These are phyloP conservation scores for Aptenodytes patagonicus DNA, from an alignment of 2,113 vertebrate species.

Conservation along the genomic window DNA sequence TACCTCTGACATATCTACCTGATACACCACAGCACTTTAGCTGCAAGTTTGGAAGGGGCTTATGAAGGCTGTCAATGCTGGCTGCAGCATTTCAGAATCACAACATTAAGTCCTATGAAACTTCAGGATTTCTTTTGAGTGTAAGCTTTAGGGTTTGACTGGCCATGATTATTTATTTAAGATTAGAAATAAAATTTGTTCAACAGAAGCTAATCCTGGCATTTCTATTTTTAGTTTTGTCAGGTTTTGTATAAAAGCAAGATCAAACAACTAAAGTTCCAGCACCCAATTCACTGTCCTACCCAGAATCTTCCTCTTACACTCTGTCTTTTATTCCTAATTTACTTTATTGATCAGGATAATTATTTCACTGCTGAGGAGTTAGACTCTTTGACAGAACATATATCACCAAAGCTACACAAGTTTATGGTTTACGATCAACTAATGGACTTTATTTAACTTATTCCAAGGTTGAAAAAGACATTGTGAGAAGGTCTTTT, in stretches of 20 bases:
- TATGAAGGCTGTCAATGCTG: rapidly evolving
- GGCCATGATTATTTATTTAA: background rate
- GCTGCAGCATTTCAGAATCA: background rate
- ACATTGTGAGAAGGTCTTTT: slow-evolving; percentile 32
- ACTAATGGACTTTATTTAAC: slow-evolving; percentile 39
- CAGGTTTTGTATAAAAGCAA: background rate
- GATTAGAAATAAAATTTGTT: background rate
- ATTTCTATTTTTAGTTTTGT: background rate
- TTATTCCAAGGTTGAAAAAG: slow-evolving; percentile 62
- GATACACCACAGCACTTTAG: background rate
- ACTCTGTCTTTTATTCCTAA: background rate
- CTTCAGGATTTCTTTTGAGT: background rate
- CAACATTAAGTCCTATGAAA: background rate
- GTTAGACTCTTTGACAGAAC: slow-evolving; percentile 30
- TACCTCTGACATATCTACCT: background rate
- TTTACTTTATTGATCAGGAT: slow-evolving; percentile 46
- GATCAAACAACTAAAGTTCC: background rate
- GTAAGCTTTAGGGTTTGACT: background rate
- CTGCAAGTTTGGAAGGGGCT: background rate
- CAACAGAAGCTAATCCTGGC: background rate
- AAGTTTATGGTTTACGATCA: slow-evolving; percentile 34
- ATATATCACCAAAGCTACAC: slow-evolving; percentile 6
- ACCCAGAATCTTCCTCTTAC: background rate
- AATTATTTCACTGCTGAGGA: slow-evolving; percentile 27
- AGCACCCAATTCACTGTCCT: background rate